A percentile compares a stretch with the other conserved stretches of the same genome.
These are phyloP conservation scores for Dione juno DNA, from an alignment of 2,888 invertebrate species.

Conservation along the genomic window DNA sequence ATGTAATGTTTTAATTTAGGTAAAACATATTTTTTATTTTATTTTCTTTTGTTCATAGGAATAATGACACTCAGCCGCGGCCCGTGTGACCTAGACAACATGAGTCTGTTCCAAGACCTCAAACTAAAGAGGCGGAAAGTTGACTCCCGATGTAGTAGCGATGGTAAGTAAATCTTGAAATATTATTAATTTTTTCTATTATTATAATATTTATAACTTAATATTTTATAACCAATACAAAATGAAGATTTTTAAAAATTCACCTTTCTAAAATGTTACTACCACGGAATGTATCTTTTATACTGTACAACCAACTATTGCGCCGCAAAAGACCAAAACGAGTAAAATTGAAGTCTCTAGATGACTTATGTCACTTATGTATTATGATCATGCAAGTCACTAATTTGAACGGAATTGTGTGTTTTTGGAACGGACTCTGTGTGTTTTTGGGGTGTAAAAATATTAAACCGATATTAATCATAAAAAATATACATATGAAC, in stretches of 20 bases:
- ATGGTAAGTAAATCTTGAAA: conserved; percentile 86
- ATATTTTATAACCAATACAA: too few species aligned
- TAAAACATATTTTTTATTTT: conserved; percentile 13
- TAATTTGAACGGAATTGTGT: not conserved
- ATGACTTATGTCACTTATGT: not conserved
- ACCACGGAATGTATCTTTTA: too few species aligned
- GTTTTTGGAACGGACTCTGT: too few species aligned
- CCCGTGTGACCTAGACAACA: conserved; percentile 98
- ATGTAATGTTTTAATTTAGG: too few species aligned
- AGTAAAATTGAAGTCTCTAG: not conserved
- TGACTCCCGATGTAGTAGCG: conserved; percentile 97
- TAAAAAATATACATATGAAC: not conserved
- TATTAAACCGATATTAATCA: not conserved
- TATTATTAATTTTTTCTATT: too few species aligned
- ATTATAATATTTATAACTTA: too few species aligned
- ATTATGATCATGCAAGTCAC: not conserved
- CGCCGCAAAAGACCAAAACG: not conserved
- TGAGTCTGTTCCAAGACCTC: conserved; percentile 99
- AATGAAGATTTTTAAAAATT: too few species aligned
- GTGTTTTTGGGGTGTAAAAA: too few species aligned
- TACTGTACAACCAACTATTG: not conserved
- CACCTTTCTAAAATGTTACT: too few species aligned
- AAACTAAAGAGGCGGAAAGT: conserved; percentile 99
- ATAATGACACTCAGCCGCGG: conserved; percentile 99
- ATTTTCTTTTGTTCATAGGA: conserved; percentile 85